Percentiles rank a stretch among this genome's conserved stretches.
phyloP scores from a whole-genome alignment of 1,140 invertebrate genomes.

The Sarcophaga bullata region DNA sequence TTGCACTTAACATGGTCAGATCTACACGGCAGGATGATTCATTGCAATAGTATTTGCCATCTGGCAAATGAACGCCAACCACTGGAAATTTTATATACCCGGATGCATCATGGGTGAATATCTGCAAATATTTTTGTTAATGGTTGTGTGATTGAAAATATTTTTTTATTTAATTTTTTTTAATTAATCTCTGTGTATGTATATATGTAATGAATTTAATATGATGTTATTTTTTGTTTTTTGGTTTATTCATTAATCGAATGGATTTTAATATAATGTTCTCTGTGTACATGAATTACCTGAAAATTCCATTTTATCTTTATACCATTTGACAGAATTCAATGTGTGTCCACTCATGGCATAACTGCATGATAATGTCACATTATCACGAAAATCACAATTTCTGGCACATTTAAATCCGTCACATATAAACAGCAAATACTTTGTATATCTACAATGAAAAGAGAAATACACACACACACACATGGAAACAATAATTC shows the following conservation, averaged over 20 bases:
- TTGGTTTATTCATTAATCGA: not conserved
- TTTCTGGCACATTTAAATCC: slow-evolving; percentile 65
- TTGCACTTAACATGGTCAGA: slow-evolving; percentile 68
- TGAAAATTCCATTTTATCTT: slow-evolving; percentile 79
- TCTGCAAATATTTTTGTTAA: slow-evolving; percentile 45
- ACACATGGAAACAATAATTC: too few relatives aligned
- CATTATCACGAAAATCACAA: slow-evolving; percentile 69
- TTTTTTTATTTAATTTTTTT: not conserved
- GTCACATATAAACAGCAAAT: slow-evolving; percentile 56
- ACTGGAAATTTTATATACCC: slow-evolving; percentile 59
- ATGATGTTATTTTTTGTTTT: too few relatives aligned
- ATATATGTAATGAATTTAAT: not conserved
- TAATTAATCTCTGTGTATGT: not conserved
- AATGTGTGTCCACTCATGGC: slow-evolving; percentile 72
- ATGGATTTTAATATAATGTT: too few relatives aligned
- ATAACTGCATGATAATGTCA: slow-evolving; percentile 70
- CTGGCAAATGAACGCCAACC: slow-evolving; percentile 77
- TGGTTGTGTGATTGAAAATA: not conserved
- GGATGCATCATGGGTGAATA: slow-evolving; percentile 61
- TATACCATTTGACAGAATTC: slow-evolving; percentile 85
- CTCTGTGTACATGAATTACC: slow-evolving; percentile 69
- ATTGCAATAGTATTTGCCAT: slow-evolving; percentile 74
- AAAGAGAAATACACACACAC: too few relatives aligned
- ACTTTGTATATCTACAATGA: slow-evolving; percentile 43
- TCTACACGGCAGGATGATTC: slow-evolving; percentile 67